Percentiles rank a stretch among this genome's conserved stretches.
Conservation (phyloP, 2,888 invertebrate species). For the Limnephilus marmoratus region DNA sequence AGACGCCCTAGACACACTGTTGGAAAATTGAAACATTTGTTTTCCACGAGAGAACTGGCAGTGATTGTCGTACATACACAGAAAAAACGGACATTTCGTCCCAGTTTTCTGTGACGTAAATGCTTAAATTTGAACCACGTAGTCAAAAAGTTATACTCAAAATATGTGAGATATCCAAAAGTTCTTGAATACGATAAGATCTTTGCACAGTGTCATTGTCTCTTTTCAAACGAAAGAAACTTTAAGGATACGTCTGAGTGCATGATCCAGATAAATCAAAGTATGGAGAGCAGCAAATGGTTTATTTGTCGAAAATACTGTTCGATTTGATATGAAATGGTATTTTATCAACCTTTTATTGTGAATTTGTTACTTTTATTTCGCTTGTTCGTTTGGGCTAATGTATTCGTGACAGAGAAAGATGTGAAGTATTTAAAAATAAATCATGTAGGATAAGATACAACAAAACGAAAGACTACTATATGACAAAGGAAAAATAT, state of each 20-base stretch:
- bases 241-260: neutral
- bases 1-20: slow-evolving; percentile 24
- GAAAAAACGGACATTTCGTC: slow-evolving; percentile 20
- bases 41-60: slow-evolving; percentile 60
- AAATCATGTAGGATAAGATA: slow-evolving; percentile 57
- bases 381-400: neutral
- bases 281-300: neutral
- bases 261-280: neutral
- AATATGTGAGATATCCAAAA: neutral
- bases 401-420: neutral
- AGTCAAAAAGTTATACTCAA: neutral
- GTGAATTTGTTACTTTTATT: neutral
- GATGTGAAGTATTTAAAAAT: slow-evolving; percentile 54
- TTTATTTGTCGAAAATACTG: neutral
- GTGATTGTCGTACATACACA: slow-evolving; percentile 61
- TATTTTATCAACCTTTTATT: neutral
- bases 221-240: neutral
- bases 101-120: neutral
- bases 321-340: neutral
- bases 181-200: neutral
- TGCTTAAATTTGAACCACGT: neutral
- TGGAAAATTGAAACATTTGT: slow-evolving; percentile 65
- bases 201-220: neutral
- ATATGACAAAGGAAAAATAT: slow-evolving; percentile 53
- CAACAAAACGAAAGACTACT: slow-evolving; percentile 46